Percentiles rank a stretch among this genome's conserved stretches.
Conservation (phyloP, 2,797 vertebrate genomes). For the Pantherophis vulpinus region DNA sequence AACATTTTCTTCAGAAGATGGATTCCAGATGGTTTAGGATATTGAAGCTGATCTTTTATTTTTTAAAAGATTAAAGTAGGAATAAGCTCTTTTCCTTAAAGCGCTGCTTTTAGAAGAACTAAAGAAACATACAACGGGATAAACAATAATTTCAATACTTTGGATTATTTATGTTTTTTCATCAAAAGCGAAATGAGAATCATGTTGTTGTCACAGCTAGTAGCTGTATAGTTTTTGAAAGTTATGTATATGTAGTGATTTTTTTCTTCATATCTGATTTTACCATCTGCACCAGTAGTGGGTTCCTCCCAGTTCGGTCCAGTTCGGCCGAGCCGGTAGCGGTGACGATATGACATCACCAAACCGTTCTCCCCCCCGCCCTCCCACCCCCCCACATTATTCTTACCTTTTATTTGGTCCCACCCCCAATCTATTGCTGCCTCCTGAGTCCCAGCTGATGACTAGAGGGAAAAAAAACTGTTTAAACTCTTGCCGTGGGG, state of each 20-base stretch:
- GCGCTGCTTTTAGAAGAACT: neutral
- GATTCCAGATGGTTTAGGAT: slow-evolving; percentile 27
- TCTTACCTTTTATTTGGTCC: no score
- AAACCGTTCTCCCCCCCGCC: no score
- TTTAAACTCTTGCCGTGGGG: no score
- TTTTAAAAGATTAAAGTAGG: slow-evolving; percentile 1
- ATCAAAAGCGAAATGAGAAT: neutral
- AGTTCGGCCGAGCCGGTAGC: no score
- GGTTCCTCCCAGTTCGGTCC: no score
- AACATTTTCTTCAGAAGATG: slow-evolving; percentile 11
- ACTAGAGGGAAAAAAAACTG: no score
- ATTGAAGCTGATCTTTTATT: slow-evolving; percentile 13
- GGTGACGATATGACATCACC: no score
- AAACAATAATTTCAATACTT: neutral
- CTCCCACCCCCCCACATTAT: no score
- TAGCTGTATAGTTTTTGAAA: neutral
- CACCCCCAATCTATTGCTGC: no score
- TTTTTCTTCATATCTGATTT: neutral
- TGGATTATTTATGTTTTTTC: neutral
- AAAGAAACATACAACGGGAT: neutral
- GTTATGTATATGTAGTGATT: neutral
- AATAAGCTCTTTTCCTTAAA: neutral
- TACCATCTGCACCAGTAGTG: neutral
- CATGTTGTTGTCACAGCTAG: neutral
- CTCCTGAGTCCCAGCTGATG: no score